Evolutionary conservation across 1,140 invertebrate genomes (phyloP).

Genomic region (Solen grandis): DNA sequence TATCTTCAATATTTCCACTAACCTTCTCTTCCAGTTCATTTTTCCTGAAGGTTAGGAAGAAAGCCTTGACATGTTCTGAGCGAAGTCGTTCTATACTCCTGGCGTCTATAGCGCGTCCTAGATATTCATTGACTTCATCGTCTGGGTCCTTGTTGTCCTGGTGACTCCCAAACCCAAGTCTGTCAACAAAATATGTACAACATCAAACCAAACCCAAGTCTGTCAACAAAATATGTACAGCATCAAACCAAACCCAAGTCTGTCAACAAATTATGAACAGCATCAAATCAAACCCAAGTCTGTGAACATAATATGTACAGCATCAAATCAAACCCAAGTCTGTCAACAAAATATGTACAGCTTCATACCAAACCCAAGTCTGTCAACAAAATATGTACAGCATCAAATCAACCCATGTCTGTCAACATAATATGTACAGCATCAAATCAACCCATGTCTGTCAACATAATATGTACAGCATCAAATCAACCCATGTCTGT

Average conservation of each 20-base stretch:
- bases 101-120: constrained; percentile 95
- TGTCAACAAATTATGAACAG: constrained; percentile 72
- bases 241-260: constrained; percentile 66
- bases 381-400: constrained; percentile 72
- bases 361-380: constrained; percentile 85
- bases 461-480: constrained; percentile 48
- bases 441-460: constrained; percentile 77
- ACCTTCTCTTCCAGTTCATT: constrained; percentile 90
- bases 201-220: constrained; percentile 66
- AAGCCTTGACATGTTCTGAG: constrained; percentile 91
- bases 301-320: constrained; percentile 72
- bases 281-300: constrained; percentile 66
- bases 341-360: no score
- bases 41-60: constrained; percentile 93
- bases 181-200: constrained; percentile 72
- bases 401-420: constrained; percentile 77
- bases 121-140: constrained; percentile 96
- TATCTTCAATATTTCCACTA: no score
- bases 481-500: constrained; percentile 77
- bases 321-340: neutral
- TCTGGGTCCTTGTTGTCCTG: constrained; percentile 85
- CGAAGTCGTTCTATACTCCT: constrained; percentile 94
- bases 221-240: constrained; percentile 72
- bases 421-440: constrained; percentile 53
- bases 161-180: constrained; percentile 85